phyloP scores from a whole-genome alignment of 2,113 vertebrate genomes.

The Pollachius pollachius region DNA sequence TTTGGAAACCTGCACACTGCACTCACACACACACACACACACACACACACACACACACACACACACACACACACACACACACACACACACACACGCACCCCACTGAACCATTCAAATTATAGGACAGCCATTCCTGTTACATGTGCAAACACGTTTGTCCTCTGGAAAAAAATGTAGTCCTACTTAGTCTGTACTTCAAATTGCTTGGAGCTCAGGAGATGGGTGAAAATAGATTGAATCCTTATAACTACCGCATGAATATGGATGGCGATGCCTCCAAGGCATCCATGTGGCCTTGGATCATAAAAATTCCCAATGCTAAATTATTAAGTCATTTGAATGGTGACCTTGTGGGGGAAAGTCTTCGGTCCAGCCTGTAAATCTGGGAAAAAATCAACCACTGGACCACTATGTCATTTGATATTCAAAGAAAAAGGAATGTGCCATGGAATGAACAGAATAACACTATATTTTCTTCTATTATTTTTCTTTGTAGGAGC shows the following conservation, averaged over 20 bases:
- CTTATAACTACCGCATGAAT: slow-evolving; percentile 20
- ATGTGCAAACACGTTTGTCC: not conserved
- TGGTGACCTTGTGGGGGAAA: slow-evolving; percentile 7
- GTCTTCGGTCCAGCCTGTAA: slow-evolving; percentile 10
- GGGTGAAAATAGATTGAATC: slow-evolving; percentile 33
- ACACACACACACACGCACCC: too few relatives aligned
- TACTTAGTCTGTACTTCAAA: slow-evolving; percentile 4
- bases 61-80: too few relatives aligned
- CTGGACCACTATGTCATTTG: slow-evolving; percentile 8
- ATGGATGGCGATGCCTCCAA: slow-evolving; percentile 14
- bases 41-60: too few relatives aligned
- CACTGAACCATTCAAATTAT: too few relatives aligned
- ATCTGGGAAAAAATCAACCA: slow-evolving; percentile 18
- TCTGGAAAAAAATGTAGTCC: not conserved
- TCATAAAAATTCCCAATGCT: slow-evolving; percentile 23
- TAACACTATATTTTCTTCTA: not conserved
- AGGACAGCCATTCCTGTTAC: too few relatives aligned
- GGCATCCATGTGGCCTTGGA: slow-evolving; percentile 23
- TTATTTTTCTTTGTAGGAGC: not conserved
- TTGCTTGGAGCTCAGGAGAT: slow-evolving; percentile 23
- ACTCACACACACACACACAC: too few relatives aligned
- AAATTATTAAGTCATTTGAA: slow-evolving; percentile 21
- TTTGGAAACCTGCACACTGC: too few relatives aligned
- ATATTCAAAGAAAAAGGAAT: slow-evolving; percentile 11
- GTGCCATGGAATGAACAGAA: not conserved